Percentiles rank a stretch among this genome's conserved stretches.
Evolutionary conservation across 2,113 vertebrate genomes (phyloP).

Genomic region (Myotis lucifugus): DNA sequence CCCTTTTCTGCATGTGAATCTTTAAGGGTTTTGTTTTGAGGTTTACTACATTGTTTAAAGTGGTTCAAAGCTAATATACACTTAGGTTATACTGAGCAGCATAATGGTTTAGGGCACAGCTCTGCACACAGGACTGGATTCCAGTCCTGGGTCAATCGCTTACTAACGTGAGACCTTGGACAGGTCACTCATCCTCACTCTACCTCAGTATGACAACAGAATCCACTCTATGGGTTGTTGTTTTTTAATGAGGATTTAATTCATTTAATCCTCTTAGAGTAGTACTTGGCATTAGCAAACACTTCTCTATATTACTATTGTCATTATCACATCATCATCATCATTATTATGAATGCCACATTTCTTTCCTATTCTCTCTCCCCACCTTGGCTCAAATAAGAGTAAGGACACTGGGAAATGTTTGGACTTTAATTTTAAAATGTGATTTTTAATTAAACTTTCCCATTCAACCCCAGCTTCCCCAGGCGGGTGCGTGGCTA

Average conservation of each 20-base stretch:
- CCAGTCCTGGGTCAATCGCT: not conserved
- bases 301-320: not conserved
- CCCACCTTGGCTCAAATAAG: not conserved
- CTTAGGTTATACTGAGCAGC: not conserved
- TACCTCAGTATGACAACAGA: not conserved
- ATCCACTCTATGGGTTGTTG: not conserved
- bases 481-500: constrained; percentile 89
- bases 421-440: constrained; percentile 14
- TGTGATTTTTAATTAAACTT: constrained; percentile 53
- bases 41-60: not conserved
- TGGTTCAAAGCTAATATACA: not conserved
- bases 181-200: not conserved
- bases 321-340: not conserved
- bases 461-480: constrained; percentile 77
- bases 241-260: not conserved
- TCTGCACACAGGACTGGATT: not conserved
- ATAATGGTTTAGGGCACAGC: not conserved
- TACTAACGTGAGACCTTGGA: not conserved
- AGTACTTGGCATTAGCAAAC: not conserved
- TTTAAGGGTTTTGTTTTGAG: constrained; percentile 5
- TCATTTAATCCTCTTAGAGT: constrained; percentile 1
- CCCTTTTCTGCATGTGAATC: not conserved
- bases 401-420: not conserved
- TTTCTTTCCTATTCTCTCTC: not conserved
- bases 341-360: not conserved